Conservation (phyloP, 2,113 vertebrate species). For the Reinhardtius hippoglossoides region DNA sequence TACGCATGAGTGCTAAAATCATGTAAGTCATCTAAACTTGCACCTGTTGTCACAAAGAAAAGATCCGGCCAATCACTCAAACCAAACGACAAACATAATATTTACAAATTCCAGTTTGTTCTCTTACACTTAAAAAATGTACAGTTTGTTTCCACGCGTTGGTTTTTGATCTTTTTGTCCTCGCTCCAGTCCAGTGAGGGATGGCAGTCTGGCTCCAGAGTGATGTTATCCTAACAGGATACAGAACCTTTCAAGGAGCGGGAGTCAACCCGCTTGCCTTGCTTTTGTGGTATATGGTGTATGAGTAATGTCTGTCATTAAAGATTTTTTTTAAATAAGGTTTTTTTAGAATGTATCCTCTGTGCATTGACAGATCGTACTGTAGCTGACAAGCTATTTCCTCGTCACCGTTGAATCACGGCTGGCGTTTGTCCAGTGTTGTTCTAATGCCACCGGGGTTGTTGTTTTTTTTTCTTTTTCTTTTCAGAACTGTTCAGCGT, state of each 20-base stretch:
- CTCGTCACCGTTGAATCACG: slow-evolving; percentile 30
- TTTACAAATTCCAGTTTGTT: slow-evolving; percentile 86
- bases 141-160: slow-evolving; percentile 77
- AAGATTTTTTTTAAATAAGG: slow-evolving; percentile 59
- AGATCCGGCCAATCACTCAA: slow-evolving; percentile 79
- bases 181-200: slow-evolving; percentile 69
- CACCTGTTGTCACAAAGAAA: slow-evolving; percentile 84
- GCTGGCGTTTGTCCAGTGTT: slow-evolving; percentile 53
- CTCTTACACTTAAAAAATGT: slow-evolving; percentile 84
- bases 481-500: slow-evolving; percentile 63
- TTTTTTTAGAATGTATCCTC: slow-evolving; percentile 61
- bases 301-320: slow-evolving; percentile 68
- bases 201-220: slow-evolving; percentile 74
- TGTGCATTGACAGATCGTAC: slow-evolving; percentile 49
- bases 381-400: slow-evolving; percentile 29
- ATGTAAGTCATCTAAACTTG: slow-evolving; percentile 75
- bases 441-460: slow-evolving; percentile 60
- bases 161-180: slow-evolving; percentile 65
- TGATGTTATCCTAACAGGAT: slow-evolving; percentile 62
- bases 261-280: slow-evolving; percentile 28
- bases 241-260: slow-evolving; percentile 43
- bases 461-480: slow-evolving; percentile 28
- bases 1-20: slow-evolving; percentile 59
- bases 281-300: slow-evolving; percentile 57
- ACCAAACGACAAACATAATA: slow-evolving; percentile 85